A percentile compares a stretch with the other conserved stretches of the same genome.
These are phyloP conservation scores for Odontamblyopus rebecca DNA, from an alignment of 2,797 vertebrate genomes.

Conservation along the genomic window DNA sequence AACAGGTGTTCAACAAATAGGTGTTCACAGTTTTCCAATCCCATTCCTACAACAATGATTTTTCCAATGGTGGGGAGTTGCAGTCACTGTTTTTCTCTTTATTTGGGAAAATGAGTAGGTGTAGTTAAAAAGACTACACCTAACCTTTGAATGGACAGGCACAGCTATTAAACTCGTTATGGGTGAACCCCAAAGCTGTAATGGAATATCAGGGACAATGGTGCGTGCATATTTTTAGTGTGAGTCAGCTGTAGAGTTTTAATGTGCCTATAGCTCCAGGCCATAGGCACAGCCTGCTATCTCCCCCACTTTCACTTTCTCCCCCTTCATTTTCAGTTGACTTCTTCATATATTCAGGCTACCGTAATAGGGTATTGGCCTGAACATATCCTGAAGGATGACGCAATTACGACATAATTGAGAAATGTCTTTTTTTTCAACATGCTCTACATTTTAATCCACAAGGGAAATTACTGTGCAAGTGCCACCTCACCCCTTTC, in stretches of 20 bases:
- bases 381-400: neutral
- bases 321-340: neutral
- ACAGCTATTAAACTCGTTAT: slow-evolving; percentile 21
- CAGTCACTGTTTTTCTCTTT: slow-evolving; percentile 12
- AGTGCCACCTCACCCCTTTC: neutral
- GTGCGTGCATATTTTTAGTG: slow-evolving; percentile 33
- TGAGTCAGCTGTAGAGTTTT: slow-evolving; percentile 21
- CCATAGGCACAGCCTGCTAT: slow-evolving; percentile 1
- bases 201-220: slow-evolving; percentile 14
- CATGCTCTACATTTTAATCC: neutral
- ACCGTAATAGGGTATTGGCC: neutral
- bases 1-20: too few species aligned
- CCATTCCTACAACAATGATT: slow-evolving; percentile 19
- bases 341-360: neutral
- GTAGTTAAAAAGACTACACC: slow-evolving; percentile 21
- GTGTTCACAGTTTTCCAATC: neutral
- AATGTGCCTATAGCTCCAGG: slow-evolving; percentile 25
- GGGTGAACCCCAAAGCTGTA: slow-evolving; percentile 32
- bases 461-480: neutral
- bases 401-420: neutral
- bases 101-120: slow-evolving; percentile 12
- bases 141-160: slow-evolving; percentile 17
- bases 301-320: neutral
- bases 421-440: neutral
- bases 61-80: slow-evolving; percentile 10